Evolutionary conservation across 2,797 vertebrate species (phyloP).

Genomic region (Hemitrygon akajei): DNA sequence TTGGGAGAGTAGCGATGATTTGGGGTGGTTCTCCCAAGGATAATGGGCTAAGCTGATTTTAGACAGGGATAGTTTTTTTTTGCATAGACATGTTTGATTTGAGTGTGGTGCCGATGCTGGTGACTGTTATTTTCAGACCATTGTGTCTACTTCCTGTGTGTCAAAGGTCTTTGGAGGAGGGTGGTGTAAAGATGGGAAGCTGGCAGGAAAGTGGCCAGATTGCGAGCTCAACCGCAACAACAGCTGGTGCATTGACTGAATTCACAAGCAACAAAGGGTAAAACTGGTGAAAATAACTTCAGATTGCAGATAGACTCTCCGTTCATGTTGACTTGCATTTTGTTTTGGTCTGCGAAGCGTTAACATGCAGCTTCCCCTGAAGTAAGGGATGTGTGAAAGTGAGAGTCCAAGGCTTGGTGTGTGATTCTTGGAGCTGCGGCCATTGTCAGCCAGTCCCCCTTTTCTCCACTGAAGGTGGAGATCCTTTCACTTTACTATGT

Average conservation of each 20-base stretch:
- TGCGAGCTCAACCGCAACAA: constrained; percentile 54
- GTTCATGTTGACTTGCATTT: constrained; percentile 38
- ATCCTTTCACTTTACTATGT: background rate
- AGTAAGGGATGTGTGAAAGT: constrained; percentile 28
- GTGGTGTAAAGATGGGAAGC: constrained; percentile 70
- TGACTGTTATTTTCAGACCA: constrained; percentile 85
- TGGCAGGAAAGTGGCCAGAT: constrained; percentile 64
- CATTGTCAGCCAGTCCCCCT: background rate
- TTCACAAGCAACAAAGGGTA: constrained; percentile 35
- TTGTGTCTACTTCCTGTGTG: constrained; percentile 93
- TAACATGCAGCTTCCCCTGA: background rate
- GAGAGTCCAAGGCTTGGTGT: background rate
- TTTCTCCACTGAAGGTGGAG: constrained; percentile 31
- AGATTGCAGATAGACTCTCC: constrained; percentile 3
- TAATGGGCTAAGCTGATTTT: background rate
- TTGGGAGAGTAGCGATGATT: background rate
- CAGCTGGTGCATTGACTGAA: constrained; percentile 42
- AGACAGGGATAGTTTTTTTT: background rate
- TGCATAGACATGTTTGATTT: constrained; percentile 15
- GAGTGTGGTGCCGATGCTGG: constrained; percentile 39
- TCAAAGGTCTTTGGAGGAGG: constrained; percentile 85
- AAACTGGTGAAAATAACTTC: constrained; percentile 28
- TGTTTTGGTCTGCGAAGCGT: constrained; percentile 13
- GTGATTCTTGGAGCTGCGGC: background rate
- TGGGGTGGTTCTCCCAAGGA: background rate